Conservation (phyloP, 37 sponge, comb jelly and placozoan species). For the Chondrilla cf. caribensis region DNA sequence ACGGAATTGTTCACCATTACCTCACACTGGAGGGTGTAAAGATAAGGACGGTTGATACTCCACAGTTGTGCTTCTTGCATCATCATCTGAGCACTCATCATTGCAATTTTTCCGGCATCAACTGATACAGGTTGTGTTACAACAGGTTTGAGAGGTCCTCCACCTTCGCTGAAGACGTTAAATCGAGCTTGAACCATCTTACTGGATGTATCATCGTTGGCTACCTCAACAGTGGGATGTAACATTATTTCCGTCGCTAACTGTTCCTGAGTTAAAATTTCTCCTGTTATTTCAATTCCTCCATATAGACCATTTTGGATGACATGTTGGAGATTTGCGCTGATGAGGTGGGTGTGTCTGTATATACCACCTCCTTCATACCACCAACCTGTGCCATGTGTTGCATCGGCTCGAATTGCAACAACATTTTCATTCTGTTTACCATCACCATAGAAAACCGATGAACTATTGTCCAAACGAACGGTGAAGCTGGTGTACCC, state of each 20-base stretch:
- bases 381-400: constrained; percentile 47
- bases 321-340: constrained; percentile 28
- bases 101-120: constrained; percentile 2
- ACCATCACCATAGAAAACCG: constrained; percentile 35
- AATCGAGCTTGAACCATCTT: not conserved
- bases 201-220: constrained; percentile 20
- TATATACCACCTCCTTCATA: constrained; percentile 69
- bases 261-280: constrained; percentile 17
- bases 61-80: constrained; percentile 37
- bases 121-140: not conserved
- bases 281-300: constrained; percentile 11
- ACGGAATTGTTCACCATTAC: not conserved
- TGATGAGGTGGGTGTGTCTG: constrained; percentile 34
- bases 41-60: constrained; percentile 43
- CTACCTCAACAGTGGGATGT: constrained; percentile 28
- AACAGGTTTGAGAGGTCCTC: not conserved
- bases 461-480: constrained; percentile 46
- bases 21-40: constrained; percentile 23
- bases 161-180: constrained; percentile 3
- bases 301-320: constrained; percentile 44
- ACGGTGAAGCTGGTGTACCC: constrained; percentile 63
- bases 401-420: constrained; percentile 36
- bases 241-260: too few species aligned
- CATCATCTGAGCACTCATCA: not conserved
- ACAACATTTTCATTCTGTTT: constrained; percentile 47